phyloP scores from a whole-genome alignment of 1,140 invertebrate genomes.

The Zaprionus kolodkinae region DNA sequence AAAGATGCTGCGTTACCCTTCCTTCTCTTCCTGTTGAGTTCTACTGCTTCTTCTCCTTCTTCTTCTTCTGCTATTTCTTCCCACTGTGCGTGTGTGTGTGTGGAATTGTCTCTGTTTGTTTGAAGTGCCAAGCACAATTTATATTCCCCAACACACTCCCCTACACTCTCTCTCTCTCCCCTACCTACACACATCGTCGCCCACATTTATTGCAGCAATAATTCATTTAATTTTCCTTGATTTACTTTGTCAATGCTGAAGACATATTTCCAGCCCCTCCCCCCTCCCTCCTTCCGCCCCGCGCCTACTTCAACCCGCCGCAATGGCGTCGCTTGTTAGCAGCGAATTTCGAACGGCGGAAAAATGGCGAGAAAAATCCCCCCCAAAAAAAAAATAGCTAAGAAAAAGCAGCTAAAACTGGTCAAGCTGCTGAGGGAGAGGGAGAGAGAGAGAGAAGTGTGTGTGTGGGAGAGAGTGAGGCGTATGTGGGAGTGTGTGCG shows the following conservation, averaged over 20 bases:
- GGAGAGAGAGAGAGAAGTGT: background rate
- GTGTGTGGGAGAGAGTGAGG: conserved; percentile 1
- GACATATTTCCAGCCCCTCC: background rate
- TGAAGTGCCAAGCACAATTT: conserved; percentile 68
- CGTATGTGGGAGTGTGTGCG: background rate
- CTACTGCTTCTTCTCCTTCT: background rate
- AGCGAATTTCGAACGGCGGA: conserved; percentile 30
- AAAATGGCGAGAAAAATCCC: conserved; percentile 19
- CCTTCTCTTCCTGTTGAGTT: too few species aligned
- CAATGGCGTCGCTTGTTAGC: conserved; percentile 31
- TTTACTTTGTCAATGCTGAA: conserved; percentile 71
- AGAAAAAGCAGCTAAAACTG: conserved; percentile 34
- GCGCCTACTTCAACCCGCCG: too few species aligned
- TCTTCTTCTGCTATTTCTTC: conserved; percentile 9
- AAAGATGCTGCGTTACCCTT: conserved; percentile 12
- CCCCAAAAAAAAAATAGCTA: background rate
- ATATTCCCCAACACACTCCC: conserved; percentile 51
- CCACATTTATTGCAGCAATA: conserved; percentile 81
- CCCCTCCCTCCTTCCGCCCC: background rate
- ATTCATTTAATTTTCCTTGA: conserved; percentile 81
- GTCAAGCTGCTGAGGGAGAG: conserved; percentile 23
- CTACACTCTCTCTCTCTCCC: too few species aligned
- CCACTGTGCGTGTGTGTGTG: conserved; percentile 6
- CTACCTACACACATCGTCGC: background rate
- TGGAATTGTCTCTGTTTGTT: conserved; percentile 37